Percentiles rank a stretch among this genome's conserved stretches.
Conservation (phyloP, 2,113 vertebrate genomes). For the Tragelaphus buxtoni region DNA sequence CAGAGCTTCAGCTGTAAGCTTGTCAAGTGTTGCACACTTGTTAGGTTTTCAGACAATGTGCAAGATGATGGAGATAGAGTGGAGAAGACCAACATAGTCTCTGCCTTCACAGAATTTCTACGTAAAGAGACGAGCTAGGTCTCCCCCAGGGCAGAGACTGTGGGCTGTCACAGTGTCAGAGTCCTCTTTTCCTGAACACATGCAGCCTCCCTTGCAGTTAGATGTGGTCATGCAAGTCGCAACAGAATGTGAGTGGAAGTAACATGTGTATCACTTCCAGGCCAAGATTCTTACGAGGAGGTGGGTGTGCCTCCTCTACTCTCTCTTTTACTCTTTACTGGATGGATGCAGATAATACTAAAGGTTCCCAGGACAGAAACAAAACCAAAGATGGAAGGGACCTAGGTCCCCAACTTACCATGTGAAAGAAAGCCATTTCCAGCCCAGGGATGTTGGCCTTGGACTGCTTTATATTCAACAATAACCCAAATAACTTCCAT, state of each 20-base stretch:
- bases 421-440: not conserved
- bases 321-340: not conserved
- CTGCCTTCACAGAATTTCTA: not conserved
- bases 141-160: not conserved
- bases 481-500: not conserved
- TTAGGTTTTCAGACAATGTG: not conserved
- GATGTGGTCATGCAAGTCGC: not conserved
- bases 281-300: not conserved
- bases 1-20: not conserved
- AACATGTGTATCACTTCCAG: not conserved
- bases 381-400: not conserved
- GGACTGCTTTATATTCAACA: not conserved
- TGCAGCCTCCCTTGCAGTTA: not conserved
- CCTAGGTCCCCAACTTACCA: not conserved
- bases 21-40: not conserved
- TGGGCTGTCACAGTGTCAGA: not conserved
- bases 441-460: not conserved
- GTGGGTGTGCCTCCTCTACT: not conserved
- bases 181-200: not conserved
- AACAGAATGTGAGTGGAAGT: not conserved
- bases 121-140: not conserved
- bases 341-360: not conserved
- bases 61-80: not conserved
- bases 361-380: not conserved
- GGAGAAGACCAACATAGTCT: not conserved